Evolutionary conservation across 2,797 vertebrate species (phyloP).

Genomic region (Garrulus glandarius): DNA sequence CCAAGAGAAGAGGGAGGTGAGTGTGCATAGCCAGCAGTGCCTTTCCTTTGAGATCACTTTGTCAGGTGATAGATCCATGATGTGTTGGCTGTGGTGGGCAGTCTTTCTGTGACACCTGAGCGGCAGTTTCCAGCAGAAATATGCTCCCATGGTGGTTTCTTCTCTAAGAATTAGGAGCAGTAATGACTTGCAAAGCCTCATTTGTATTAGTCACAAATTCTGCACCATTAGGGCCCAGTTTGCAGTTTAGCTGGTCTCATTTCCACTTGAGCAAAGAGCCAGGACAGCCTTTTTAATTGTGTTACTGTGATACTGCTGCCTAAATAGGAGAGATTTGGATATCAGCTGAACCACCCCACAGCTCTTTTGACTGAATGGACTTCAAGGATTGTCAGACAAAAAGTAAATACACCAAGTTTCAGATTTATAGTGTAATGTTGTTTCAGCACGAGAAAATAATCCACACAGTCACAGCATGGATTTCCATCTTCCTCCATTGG

Average conservation of each 20-base stretch:
- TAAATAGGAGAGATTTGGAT: background rate
- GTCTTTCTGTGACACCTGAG: background rate
- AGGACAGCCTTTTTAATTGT: background rate
- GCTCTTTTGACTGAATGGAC: background rate
- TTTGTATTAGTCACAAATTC: background rate
- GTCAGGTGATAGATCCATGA: fast-evolving
- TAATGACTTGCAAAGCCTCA: background rate
- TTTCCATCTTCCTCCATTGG: background rate
- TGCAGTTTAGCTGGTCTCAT: background rate
- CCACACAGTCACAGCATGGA: fast-evolving
- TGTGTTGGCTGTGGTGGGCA: background rate
- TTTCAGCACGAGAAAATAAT: background rate
- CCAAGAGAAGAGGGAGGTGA: background rate
- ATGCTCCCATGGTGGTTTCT: fast-evolving
- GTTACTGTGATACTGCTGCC: background rate
- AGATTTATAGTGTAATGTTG: background rate
- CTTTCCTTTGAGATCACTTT: background rate
- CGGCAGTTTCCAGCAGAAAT: background rate
- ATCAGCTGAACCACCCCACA: background rate
- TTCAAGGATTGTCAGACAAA: background rate
- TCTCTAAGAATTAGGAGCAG: background rate
- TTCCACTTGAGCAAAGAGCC: background rate
- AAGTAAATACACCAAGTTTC: background rate
- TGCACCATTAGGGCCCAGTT: background rate
- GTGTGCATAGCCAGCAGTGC: background rate